These are phyloP conservation scores for Erythrolamprus reginae DNA, from an alignment of 2,113 vertebrate genomes.

Conservation along the genomic window DNA sequence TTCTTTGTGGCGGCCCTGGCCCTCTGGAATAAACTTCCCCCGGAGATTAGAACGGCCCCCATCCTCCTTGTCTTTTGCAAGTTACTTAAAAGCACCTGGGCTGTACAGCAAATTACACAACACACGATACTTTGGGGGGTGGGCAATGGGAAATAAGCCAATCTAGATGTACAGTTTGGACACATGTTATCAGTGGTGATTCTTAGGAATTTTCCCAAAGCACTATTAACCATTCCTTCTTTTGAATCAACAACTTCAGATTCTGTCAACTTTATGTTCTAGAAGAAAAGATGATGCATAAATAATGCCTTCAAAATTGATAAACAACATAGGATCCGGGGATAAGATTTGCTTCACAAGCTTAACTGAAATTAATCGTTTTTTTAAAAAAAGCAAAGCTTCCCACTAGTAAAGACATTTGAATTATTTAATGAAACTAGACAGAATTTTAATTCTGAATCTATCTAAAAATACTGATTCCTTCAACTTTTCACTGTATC, in stretches of 20 bases:
- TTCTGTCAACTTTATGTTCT: background rate
- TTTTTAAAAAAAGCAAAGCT: background rate
- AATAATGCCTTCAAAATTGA: background rate
- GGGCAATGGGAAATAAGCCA: no score
- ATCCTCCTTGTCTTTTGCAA: no score
- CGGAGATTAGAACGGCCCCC: no score
- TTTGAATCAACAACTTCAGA: background rate
- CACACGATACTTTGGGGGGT: background rate
- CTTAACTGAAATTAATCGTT: background rate
- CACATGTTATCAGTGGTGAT: background rate
- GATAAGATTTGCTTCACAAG: background rate
- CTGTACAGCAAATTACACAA: background rate
- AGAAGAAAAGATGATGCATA: background rate
- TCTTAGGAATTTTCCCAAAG: background rate
- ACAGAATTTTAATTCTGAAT: background rate
- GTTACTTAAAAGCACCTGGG: background rate
- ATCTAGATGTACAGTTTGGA: background rate
- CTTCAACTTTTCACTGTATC: slow-evolving; percentile 8
- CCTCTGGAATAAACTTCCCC: no score
- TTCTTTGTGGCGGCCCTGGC: no score
- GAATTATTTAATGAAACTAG: slow-evolving; percentile 9
- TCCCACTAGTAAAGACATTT: slow-evolving; percentile 12
- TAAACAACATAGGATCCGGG: background rate
- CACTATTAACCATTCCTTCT: background rate
- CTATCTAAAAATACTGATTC: slow-evolving; percentile 1